phyloP scores from a whole-genome alignment of 2,888 invertebrate genomes.

The Chrysopilus asiliformis region DNA sequence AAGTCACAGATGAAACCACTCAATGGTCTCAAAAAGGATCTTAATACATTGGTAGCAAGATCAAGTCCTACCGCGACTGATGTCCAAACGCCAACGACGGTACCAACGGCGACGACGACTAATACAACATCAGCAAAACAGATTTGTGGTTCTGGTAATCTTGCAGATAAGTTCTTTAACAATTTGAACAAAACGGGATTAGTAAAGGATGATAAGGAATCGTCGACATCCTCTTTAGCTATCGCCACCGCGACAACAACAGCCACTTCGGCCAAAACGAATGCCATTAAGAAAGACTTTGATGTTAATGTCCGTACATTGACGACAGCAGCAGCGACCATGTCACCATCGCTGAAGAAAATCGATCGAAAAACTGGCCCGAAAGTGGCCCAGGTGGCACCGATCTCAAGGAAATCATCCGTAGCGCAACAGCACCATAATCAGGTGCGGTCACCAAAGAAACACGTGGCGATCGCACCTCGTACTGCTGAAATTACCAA shows the following conservation, averaged over 20 bases:
- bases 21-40: conserved; percentile 40
- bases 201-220: conserved; percentile 24
- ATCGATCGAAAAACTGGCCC: conserved; percentile 35
- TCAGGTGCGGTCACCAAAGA: conserved; percentile 26
- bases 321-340: conserved; percentile 17
- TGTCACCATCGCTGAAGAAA: conserved; percentile 33
- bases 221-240: too few relatives aligned
- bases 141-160: too few relatives aligned
- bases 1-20: conserved; percentile 69
- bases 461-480: conserved; percentile 36
- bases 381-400: conserved; percentile 35
- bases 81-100: too few relatives aligned
- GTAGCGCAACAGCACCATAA: background rate
- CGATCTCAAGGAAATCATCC: conserved; percentile 28
- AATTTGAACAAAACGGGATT: conserved; percentile 24
- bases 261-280: conserved; percentile 3
- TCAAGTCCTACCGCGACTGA: conserved; percentile 2
- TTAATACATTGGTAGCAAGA: conserved; percentile 12
- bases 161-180: conserved; percentile 32
- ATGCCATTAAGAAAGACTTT: conserved; percentile 9
- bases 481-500: conserved; percentile 31
- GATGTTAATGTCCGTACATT: conserved; percentile 8
- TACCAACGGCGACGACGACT: background rate
- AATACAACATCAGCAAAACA: too few relatives aligned
- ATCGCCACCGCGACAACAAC: conserved; percentile 1